Evolutionary conservation across 2,113 vertebrate genomes (phyloP).

Genomic region (Rhinoptilus africanus): DNA sequence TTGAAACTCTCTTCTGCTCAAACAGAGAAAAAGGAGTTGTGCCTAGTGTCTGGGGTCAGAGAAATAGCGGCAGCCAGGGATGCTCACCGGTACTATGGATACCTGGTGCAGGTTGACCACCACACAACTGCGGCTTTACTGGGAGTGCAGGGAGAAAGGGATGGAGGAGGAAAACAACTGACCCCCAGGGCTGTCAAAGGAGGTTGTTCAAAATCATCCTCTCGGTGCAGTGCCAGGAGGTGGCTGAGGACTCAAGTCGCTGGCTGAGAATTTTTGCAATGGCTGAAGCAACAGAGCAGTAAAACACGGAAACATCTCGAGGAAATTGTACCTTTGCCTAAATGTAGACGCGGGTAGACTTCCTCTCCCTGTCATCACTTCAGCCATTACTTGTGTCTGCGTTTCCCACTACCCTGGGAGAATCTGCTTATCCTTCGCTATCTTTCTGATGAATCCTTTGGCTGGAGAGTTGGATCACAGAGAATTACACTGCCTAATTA

Average conservation of each 20-base stretch:
- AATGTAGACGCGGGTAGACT: not conserved
- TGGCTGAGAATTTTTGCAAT: not conserved
- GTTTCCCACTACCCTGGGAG: not conserved
- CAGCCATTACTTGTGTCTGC: not conserved
- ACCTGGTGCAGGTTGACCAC: not conserved
- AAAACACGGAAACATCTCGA: not conserved
- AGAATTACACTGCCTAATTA: not conserved
- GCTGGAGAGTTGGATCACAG: not conserved
- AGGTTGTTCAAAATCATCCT: not conserved
- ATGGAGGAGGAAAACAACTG: not conserved
- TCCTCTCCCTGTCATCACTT: not conserved
- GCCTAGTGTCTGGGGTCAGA: fast-evolving
- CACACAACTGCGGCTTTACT: fast-evolving
- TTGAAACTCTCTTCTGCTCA: not conserved
- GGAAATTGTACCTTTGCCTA: not conserved
- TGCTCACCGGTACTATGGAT: fast-evolving
- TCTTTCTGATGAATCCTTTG: not conserved
- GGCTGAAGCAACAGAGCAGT: not conserved
- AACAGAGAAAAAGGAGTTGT: no score
- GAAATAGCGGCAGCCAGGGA: not conserved
- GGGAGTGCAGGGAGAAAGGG: fast-evolving
- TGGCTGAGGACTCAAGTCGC: not conserved
- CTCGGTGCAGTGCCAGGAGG: not conserved
- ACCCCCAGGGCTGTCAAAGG: not conserved
- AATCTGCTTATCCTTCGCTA: not conserved